phyloP scores from a whole-genome alignment of 2,113 vertebrate species.

The Microtus montanus region DNA sequence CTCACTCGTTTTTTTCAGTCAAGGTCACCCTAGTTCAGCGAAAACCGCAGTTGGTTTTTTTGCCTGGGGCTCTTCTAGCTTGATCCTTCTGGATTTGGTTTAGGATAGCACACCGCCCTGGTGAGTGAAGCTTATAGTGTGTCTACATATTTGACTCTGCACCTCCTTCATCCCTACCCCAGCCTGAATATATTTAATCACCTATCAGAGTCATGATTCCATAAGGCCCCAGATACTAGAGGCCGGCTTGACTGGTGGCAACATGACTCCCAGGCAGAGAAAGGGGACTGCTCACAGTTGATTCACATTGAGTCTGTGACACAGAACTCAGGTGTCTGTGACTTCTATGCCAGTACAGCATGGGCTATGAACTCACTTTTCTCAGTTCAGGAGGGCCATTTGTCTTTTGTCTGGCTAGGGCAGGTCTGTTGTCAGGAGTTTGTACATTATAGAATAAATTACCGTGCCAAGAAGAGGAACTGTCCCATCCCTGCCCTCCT shows the following conservation, averaged over 20 bases:
- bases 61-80: slow-evolving; percentile 40
- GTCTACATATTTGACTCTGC: not conserved
- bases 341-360: not conserved
- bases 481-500: not conserved
- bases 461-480: not conserved
- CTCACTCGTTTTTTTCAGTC: not conserved
- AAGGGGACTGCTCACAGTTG: not conserved
- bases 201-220: not conserved
- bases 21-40: slow-evolving; percentile 67
- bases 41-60: slow-evolving; percentile 68
- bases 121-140: not conserved
- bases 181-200: not conserved
- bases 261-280: not conserved
- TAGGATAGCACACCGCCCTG: not conserved
- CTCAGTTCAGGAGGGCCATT: not conserved
- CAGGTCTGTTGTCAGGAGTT: not conserved
- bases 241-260: not conserved
- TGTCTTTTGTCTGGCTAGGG: not conserved
- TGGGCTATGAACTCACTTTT: not conserved
- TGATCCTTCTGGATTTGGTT: not conserved
- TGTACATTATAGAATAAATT: not conserved
- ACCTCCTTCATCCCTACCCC: not conserved
- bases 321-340: not conserved
- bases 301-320: not conserved
- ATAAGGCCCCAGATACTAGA: not conserved